Percentiles rank a stretch among this genome's conserved stretches.
phyloP scores from a whole-genome alignment of 2,888 invertebrate genomes.

The Orthosia cruda region DNA sequence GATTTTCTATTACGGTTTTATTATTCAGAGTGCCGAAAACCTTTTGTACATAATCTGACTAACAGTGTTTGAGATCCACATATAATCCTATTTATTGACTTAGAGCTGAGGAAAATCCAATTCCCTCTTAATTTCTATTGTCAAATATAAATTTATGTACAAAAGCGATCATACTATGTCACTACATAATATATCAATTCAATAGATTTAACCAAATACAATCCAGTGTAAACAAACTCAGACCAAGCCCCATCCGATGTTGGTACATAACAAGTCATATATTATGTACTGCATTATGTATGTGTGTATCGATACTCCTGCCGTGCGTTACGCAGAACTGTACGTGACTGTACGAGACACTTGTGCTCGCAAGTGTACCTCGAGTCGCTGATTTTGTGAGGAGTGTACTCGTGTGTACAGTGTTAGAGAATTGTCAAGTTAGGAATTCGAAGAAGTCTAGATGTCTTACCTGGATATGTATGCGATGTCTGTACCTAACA shows the following conservation, averaged over 20 bases:
- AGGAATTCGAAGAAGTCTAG: not conserved
- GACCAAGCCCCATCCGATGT: slow-evolving; percentile 44
- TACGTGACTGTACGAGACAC: slow-evolving; percentile 68
- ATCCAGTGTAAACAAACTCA: slow-evolving; percentile 35
- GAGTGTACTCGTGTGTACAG: slow-evolving; percentile 47
- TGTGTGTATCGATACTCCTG: slow-evolving; percentile 54
- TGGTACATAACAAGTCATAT: slow-evolving; percentile 57
- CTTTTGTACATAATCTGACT: not conserved
- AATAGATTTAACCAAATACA: slow-evolving; percentile 48
- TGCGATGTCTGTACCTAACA: not conserved
- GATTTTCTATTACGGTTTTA: no score
- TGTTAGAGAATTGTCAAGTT: not conserved
- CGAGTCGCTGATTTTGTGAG: slow-evolving; percentile 63
- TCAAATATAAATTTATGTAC: slow-evolving; percentile 38
- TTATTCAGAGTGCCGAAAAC: not conserved
- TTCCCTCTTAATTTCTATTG: slow-evolving; percentile 5
- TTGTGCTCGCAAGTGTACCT: slow-evolving; percentile 62
- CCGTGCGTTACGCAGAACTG: slow-evolving; percentile 61
- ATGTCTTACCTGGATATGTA: not conserved
- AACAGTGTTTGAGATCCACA: not conserved
- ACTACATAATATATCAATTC: slow-evolving; percentile 52
- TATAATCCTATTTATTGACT: not conserved
- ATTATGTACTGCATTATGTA: slow-evolving; percentile 48
- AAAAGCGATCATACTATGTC: slow-evolving; percentile 26
- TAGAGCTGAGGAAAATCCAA: not conserved